Base-by-base conservation (phyloP, 2,888 invertebrate genomes). In the Bibio marci region DNA sequence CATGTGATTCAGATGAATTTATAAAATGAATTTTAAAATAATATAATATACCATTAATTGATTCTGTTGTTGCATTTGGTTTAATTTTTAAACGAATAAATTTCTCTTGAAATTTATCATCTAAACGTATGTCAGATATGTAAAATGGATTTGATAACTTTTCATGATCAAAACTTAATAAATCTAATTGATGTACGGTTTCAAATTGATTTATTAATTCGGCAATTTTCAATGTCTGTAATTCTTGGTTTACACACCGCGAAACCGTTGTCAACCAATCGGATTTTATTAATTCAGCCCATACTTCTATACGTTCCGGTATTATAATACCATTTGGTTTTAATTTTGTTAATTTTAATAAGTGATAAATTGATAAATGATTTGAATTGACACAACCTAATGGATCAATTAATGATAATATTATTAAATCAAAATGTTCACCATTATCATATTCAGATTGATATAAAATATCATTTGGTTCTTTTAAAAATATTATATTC, bases 201-300 rank as follows among this genome's bases (percentile, higher is more conserved):
- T 27, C 22, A 30, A 35, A 39, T 15, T 35, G 22, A 35, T 39
- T 39, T n/a, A 39, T 35, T 14, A 39, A 8, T n/a, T 30, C 14
- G 10, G 15, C 22, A 30, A 39, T 35, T 18, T 39, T 18, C 11
- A 32, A 22, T 19, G 19, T 19, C n/a, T 35, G 62, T 3, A 70
- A 58, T 55, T 75, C 72, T 22, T 57, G 57, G 52, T 73, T 70
- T 46, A 66, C 58, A 1, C 77, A 65, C 42, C 58, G 60, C 47
- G 73, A 71, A 50, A 69, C 70, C 37, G 64, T 59, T 42, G 70
- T 64, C 30, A 78, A 53, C 64, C 73, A 73, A 22, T 65, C 53
- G 5, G 75, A 72, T 47, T 66, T 58, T n/a, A 74, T 63, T n/a
- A 77, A 50, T 47, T 72, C 67, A 2, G 67, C 69, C 43, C 69